phyloP scores from a whole-genome alignment of 2,888 invertebrate genomes.

The Ormyrus nitidulus region DNA sequence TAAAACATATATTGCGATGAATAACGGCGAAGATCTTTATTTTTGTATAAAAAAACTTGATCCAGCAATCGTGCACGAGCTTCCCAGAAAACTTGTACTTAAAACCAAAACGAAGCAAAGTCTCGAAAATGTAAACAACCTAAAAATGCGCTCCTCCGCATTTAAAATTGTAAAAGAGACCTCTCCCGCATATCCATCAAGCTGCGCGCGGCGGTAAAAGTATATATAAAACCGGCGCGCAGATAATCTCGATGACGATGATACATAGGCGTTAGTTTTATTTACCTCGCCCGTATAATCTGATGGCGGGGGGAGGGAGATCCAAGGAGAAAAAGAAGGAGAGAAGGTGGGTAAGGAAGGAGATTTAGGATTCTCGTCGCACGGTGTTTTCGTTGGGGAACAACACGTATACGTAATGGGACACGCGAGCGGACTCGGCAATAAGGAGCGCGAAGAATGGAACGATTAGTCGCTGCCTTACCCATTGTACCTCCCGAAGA shows the following conservation, averaged over 20 bases:
- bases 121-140: no score
- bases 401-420: slow-evolving; percentile 33
- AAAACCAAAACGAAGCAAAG: no score
- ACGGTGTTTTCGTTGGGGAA: slow-evolving; percentile 35
- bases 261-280: slow-evolving; percentile 29
- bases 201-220: no score
- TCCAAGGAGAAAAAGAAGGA: slow-evolving; percentile 18
- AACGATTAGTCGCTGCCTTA: slow-evolving; percentile 34
- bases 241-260: slow-evolving; percentile 35
- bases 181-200: no score
- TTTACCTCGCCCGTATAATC: slow-evolving; percentile 13
- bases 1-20: no score
- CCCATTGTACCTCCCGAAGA: slow-evolving; percentile 1
- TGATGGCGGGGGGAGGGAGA: background rate
- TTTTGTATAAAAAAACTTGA: no score
- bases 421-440: slow-evolving; percentile 45
- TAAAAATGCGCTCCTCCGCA: no score
- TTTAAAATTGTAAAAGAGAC: no score
- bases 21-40: no score
- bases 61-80: no score
- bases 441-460: slow-evolving; percentile 38
- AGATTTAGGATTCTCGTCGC: slow-evolving; percentile 47
- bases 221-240: no score
- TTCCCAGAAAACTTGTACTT: no score
- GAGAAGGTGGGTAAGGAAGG: background rate